phyloP scores from a whole-genome alignment of 2,888 invertebrate species.

The Mechanitis mazaeus region DNA sequence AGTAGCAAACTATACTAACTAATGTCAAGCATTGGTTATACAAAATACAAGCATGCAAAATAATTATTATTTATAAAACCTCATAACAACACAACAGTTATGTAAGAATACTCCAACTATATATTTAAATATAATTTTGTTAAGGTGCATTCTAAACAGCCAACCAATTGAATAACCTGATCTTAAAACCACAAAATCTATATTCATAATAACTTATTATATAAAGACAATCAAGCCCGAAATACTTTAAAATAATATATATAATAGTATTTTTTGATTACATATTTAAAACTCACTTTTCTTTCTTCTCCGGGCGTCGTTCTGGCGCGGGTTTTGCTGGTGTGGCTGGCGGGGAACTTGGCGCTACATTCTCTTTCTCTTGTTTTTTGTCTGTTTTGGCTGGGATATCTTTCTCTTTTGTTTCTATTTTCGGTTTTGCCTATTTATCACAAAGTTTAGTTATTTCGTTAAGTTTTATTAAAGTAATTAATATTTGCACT shows the following conservation, averaged over 20 bases:
- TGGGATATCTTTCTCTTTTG: slow-evolving; percentile 56
- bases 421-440: slow-evolving; percentile 60
- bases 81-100: not conserved
- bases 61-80: not conserved
- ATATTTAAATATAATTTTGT: not conserved
- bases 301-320: slow-evolving; percentile 51
- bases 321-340: slow-evolving; percentile 45
- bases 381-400: slow-evolving; percentile 63
- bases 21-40: slow-evolving; percentile 9
- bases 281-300: slow-evolving; percentile 53
- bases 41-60: slow-evolving; percentile 8
- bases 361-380: slow-evolving; percentile 72
- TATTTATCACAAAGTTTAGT: slow-evolving; percentile 23
- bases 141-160: not conserved
- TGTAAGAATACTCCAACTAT: not conserved
- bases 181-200: too few relatives aligned
- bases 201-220: too few relatives aligned
- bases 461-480: not conserved
- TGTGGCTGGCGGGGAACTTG: slow-evolving; percentile 56
- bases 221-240: too few relatives aligned
- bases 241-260: not conserved
- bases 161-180: too few relatives aligned
- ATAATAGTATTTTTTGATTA: too few relatives aligned
- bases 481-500: not conserved
- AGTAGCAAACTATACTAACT: slow-evolving; percentile 9